Evolutionary conservation across 1,140 invertebrate genomes (phyloP), one percentile per base, ranked within the genome.

Genomic region (Glossosoma conforme): DNA sequence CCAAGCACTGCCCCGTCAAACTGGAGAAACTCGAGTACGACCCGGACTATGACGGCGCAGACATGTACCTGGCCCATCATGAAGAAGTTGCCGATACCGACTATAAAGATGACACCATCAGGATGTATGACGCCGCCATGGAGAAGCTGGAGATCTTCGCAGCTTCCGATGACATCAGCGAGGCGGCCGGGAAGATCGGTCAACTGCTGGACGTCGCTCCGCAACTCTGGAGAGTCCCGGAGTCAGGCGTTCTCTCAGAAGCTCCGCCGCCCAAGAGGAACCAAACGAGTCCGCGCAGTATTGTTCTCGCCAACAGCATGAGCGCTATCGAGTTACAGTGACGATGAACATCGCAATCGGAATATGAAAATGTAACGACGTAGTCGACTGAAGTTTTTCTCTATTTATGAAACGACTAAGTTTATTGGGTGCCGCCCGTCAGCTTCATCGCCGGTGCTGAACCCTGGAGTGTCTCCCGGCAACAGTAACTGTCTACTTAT

Each of bases 1-100:
- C 66, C 24, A 71, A 71, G 55, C 66, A 67, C 40, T 65, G 65
- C 18, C 70, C 52, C 3, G 40, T 72, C 60, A 74, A 70, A 67
- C 66, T 66, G 25, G 52, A 65, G 18, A 63, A 70, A 18, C 68
- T 74, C 45, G 69, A 74, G 37, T 69, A 69, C 59, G 69, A 64
- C 41, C 11, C 36, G 13, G 52, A 54, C 20, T 54, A 33, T 3
- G 65, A 71, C 49, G 69, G 68, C 1, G 62, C 60, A 20, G 68
- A 70, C 13, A 67, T 54, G 36, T 35, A 32, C 17, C 38, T 47
- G 35, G 18, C 50, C 8, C 43, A 52, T 41, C 42, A 38, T 4
- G 50, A 52, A 30, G 52, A 54, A 47, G 36, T 43, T 2, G 52
- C 41, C n/a, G 44, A 48, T 10, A 46, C 19, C 8, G 28, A 37